phyloP scores from a whole-genome alignment of 1,140 invertebrate genomes.

The Drosophila paulistorum region DNA sequence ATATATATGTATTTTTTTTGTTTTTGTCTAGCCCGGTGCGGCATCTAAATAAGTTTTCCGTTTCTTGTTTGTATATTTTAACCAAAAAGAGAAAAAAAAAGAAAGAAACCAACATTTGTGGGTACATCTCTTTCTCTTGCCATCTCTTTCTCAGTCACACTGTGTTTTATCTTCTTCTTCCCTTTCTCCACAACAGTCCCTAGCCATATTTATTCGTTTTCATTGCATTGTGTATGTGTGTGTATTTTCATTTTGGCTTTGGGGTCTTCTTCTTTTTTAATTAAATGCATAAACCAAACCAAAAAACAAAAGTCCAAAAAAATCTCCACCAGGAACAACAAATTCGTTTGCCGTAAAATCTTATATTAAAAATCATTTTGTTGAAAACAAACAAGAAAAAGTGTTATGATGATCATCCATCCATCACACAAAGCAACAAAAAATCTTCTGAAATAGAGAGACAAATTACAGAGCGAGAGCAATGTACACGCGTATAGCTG shows the following conservation, averaged over 20 bases:
- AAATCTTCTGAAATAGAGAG: conserved; percentile 16
- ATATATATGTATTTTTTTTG: conserved; percentile 19
- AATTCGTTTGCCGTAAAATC: conserved; percentile 53
- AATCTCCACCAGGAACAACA: neutral
- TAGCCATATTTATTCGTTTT: conserved; percentile 68
- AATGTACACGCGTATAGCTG: neutral
- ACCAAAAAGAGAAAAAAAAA: conserved; percentile 28
- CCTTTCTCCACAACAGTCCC: conserved; percentile 17
- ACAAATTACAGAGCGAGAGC: conserved; percentile 42
- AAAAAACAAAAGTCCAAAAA: neutral
- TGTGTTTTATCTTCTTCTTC: conserved; percentile 9
- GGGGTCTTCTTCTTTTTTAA: conserved; percentile 56
- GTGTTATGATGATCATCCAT: conserved; percentile 28
- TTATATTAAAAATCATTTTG: conserved; percentile 72
- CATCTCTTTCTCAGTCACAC: neutral
- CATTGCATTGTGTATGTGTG: conserved; percentile 27
- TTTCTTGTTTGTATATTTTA: conserved; percentile 80
- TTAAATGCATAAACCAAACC: conserved; percentile 73
- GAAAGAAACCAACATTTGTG: conserved; percentile 12
- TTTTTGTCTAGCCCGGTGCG: conserved; percentile 57
- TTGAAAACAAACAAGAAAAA: conserved; percentile 51
- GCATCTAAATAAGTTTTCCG: conserved; percentile 79
- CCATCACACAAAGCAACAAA: neutral
- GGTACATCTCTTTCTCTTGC: neutral
- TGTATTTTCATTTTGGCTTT: conserved; percentile 45